These are phyloP conservation scores for Tridacna gigas DNA, from an alignment of 2,888 invertebrate species.

Conservation along the genomic window DNA sequence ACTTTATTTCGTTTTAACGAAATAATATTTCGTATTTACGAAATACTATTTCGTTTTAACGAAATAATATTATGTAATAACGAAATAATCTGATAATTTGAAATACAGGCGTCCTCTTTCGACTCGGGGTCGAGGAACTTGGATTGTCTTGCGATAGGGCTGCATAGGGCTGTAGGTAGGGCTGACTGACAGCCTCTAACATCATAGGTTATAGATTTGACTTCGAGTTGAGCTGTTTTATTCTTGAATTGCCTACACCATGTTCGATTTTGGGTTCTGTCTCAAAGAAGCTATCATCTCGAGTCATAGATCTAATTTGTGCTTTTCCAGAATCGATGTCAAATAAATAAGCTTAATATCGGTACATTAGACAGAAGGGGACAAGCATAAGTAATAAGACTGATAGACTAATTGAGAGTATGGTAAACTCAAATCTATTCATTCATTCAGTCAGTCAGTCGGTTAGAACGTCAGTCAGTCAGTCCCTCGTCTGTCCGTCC, in stretches of 20 bases:
- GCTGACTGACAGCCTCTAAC: neutral
- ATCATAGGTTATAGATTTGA: neutral
- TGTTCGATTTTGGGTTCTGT: too few relatives aligned
- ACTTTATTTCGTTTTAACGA: neutral
- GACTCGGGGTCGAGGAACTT: neutral
- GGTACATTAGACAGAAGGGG: too few relatives aligned
- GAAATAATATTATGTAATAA: neutral
- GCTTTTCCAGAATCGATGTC: too few relatives aligned
- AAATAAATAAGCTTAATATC: too few relatives aligned
- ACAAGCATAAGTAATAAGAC: too few relatives aligned
- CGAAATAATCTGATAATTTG: neutral
- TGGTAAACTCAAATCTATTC: too few relatives aligned
- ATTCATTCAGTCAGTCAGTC: too few relatives aligned
- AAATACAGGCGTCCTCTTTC: neutral
- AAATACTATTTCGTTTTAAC: neutral
- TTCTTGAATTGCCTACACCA: neutral
- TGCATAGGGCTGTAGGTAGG: neutral
- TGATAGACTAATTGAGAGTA: too few relatives aligned
- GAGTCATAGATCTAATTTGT: too few relatives aligned
- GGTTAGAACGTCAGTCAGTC: too few relatives aligned
- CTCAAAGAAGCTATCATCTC: too few relatives aligned
- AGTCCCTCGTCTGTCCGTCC: too few relatives aligned
- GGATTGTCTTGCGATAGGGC: neutral
- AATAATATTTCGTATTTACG: neutral
- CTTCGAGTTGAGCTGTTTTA: neutral